Evolutionary conservation across 2,888 invertebrate species (phyloP).

Genomic region (Pogonocherus hispidulus): DNA sequence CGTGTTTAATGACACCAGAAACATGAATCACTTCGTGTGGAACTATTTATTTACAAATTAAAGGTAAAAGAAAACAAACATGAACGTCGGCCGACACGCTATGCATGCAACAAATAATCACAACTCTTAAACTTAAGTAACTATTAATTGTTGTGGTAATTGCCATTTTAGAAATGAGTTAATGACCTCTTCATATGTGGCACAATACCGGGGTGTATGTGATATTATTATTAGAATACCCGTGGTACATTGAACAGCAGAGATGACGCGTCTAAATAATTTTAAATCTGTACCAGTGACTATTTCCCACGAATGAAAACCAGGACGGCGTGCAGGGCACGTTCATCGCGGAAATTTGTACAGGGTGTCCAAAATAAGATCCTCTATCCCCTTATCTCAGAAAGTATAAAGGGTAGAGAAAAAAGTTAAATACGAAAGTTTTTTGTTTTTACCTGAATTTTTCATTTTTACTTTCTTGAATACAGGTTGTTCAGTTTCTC

Average conservation of each 20-base stretch:
- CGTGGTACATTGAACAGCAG: neutral
- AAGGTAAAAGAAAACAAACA: slow-evolving; percentile 6
- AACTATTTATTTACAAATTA: slow-evolving; percentile 4
- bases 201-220: neutral
- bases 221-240: neutral
- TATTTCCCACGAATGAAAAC: neutral
- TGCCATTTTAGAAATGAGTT: neutral
- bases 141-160: neutral
- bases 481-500: too few relatives aligned
- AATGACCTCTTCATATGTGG: neutral
- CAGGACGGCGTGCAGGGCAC: too few relatives aligned
- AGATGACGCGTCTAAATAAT: neutral
- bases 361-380: too few relatives aligned
- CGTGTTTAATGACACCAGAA: neutral
- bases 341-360: too few relatives aligned
- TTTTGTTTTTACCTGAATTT: too few relatives aligned
- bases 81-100: neutral
- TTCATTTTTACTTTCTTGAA: too few relatives aligned
- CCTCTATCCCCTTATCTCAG: too few relatives aligned
- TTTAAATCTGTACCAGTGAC: neutral
- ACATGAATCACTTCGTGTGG: neutral
- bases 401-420: too few relatives aligned
- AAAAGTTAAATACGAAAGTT: too few relatives aligned
- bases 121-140: too few relatives aligned
- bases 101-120: neutral